phyloP scores from a whole-genome alignment of 2,888 invertebrate species.

The Caradrina clavipalpis region DNA sequence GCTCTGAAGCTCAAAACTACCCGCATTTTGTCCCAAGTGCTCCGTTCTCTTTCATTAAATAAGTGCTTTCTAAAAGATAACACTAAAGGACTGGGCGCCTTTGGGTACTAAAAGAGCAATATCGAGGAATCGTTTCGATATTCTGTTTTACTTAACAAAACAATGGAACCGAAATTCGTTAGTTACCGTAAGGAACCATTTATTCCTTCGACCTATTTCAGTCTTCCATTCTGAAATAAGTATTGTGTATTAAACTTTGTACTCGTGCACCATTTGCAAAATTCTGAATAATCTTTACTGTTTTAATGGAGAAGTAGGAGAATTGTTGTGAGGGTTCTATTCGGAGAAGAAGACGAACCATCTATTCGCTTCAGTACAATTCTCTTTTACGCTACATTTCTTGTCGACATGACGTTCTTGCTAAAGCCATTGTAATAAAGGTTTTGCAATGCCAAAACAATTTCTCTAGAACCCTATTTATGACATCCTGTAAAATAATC shows the following conservation, averaged over 20 bases:
- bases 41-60: conserved; percentile 56
- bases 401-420: conserved; percentile 97
- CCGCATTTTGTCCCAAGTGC: conserved; percentile 37
- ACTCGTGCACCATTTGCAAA: conserved; percentile 10
- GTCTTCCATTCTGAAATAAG: conserved; percentile 2
- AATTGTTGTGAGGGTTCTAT: conserved; percentile 92
- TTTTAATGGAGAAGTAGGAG: background rate
- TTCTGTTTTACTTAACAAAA: conserved; percentile 44
- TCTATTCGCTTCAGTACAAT: conserved; percentile 97
- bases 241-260: conserved; percentile 5
- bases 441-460: conserved; percentile 98
- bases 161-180: conserved; percentile 20
- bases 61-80: conserved; percentile 62
- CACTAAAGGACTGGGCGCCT: conserved; percentile 45
- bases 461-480: conserved; percentile 96
- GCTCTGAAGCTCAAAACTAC: conserved; percentile 41
- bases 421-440: conserved; percentile 98
- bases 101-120: conserved; percentile 50
- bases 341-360: conserved; percentile 98
- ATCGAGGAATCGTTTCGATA: conserved; percentile 39
- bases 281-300: background rate
- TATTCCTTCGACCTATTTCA: conserved; percentile 23
- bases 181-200: conserved; percentile 25
- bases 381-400: conserved; percentile 95
- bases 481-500: conserved; percentile 94